Evolutionary conservation across 1,140 invertebrate species (phyloP), one percentile per base, ranked within the genome.

Genomic region (Zaprionus vittiger): DNA sequence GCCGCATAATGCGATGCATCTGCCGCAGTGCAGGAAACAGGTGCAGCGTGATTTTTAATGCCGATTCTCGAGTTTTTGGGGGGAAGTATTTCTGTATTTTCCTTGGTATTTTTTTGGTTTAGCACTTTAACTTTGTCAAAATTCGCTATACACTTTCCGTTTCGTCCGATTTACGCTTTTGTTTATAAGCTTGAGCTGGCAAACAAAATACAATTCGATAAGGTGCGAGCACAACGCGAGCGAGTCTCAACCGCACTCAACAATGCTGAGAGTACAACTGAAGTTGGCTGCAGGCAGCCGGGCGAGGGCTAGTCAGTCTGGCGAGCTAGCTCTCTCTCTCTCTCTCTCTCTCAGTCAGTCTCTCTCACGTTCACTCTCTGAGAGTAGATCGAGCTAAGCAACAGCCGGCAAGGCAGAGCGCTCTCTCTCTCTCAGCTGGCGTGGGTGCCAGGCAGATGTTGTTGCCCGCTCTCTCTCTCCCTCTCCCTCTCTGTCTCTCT

Each of bases 1-100:
- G 82, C 73, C 54, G 52, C 81, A 60, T 72, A 38, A 75, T 75
- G 73, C 60, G 56, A 59, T 67, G 60, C 81, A 83, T 84, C 73
- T 75, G 67, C 56, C 62, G 47, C 31, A 41, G 41, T 52, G 73
- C 83, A 80, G 83, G 83, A 87, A 83, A 71, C 83, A 87, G 83
- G 83, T 86, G 81, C 81, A 78, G 76, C 77, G 31, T 41, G 70
- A 66, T 73, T 73, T 66, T 2, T 28, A 20, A 37, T 65, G 20
- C 44, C 9, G 17, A 24, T 37, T 15, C 15, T 24, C n/a, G 15
- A 47, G 41, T 17, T 47, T 9, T 47, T 17, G 15, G 38, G 15
- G 1, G 14, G 38, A 41, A 38, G 15, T 15, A 41, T n/a, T 41
- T 34, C 31, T 9, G 31, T 34, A 34, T 34, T 12, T 49, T 17